Evolutionary conservation across 2,113 vertebrate species (phyloP).

Genomic region (Fukomys damarensis): DNA sequence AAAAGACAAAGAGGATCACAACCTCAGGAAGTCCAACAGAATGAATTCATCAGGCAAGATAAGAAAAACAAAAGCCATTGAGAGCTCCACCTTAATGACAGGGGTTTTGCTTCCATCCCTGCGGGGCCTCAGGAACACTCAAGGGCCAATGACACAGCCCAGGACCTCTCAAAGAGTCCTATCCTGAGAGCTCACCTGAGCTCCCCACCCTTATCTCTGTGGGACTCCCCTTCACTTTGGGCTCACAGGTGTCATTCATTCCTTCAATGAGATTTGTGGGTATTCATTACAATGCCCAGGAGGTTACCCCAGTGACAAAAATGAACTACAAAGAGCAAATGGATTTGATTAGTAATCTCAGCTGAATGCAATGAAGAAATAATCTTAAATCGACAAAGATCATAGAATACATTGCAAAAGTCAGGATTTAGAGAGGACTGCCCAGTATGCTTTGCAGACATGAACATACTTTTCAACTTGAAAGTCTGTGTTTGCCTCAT

Average conservation of each 20-base stretch:
- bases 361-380: neutral
- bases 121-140: neutral
- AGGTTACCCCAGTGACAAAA: neutral
- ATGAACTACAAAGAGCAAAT: neutral
- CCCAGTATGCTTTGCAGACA: neutral
- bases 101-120: neutral
- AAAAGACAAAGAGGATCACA: too few species aligned
- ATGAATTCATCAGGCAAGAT: too few species aligned
- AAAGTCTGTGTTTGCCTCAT: neutral
- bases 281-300: neutral
- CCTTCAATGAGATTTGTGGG: neutral
- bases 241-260: neutral
- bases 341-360: neutral
- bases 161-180: too few species aligned
- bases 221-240: neutral
- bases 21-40: too few species aligned
- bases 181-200: too few species aligned
- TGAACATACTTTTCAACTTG: neutral
- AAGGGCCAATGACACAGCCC: neutral
- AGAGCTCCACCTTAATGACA: neutral
- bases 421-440: neutral
- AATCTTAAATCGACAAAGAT: neutral
- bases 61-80: neutral
- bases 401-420: neutral
- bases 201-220: fast-evolving